Conservation (phyloP, 1,140 invertebrate genomes). For the Anadara kagoshimensis region DNA sequence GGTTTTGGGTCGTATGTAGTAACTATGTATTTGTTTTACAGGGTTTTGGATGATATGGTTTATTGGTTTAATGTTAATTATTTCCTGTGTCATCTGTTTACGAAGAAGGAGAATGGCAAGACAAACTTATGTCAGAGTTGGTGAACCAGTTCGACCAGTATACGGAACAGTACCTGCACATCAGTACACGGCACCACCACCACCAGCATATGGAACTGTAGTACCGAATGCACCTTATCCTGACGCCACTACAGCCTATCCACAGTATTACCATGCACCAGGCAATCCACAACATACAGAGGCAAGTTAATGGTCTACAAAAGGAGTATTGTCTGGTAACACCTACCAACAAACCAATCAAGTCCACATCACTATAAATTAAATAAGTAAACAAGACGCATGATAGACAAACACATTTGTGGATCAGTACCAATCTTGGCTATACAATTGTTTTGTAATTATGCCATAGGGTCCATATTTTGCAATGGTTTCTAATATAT, state of each 20-base stretch:
- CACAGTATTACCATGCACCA: conserved; percentile 2
- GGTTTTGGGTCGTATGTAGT: too few species aligned
- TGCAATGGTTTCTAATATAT: too few species aligned
- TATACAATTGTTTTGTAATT: too few species aligned
- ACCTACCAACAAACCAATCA: too few species aligned
- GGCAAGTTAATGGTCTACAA: too few species aligned
- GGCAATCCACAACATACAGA: not conserved
- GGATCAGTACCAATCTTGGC: too few species aligned
- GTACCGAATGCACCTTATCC: not conserved
- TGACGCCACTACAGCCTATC: not conserved
- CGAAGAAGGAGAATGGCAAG: conserved; percentile 27
- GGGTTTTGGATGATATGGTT: conserved; percentile 56
- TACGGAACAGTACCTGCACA: conserved; percentile 37
- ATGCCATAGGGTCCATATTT: too few species aligned
- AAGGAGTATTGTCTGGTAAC: too few species aligned
- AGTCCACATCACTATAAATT: too few species aligned
- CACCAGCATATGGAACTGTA: conserved; percentile 12
- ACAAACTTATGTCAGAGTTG: conserved; percentile 19
- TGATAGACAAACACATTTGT: too few species aligned
- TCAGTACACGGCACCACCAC: conserved; percentile 6
- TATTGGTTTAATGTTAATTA: conserved; percentile 37
- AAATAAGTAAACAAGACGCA: too few species aligned
- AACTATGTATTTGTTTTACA: too few species aligned
- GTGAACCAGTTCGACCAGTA: conserved; percentile 7
- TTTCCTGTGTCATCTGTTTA: conserved; percentile 31